Conservation (phyloP, 2,888 invertebrate species). For the Perizoma affinitatum region DNA sequence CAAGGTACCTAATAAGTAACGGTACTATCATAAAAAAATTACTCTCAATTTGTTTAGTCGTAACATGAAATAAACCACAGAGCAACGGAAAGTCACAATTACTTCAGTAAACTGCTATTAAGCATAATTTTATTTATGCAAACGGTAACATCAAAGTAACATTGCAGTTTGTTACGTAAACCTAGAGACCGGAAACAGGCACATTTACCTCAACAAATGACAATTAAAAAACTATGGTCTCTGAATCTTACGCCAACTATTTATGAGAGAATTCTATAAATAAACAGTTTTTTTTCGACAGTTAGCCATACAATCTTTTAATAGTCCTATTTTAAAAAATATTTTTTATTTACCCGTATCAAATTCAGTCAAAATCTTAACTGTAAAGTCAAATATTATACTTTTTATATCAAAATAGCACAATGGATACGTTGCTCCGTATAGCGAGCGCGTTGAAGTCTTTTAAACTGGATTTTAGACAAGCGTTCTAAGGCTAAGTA, state of each 20-base stretch:
- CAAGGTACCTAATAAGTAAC: no score
- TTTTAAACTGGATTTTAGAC: conserved; percentile 4
- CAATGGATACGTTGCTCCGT: no score
- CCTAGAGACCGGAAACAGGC: conserved; percentile 38
- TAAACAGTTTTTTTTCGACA: no score
- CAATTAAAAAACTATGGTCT: conserved; percentile 3
- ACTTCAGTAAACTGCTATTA: conserved; percentile 40
- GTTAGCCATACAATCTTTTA: no score
- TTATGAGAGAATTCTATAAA: not conserved
- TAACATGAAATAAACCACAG: not conserved
- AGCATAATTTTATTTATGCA: conserved; percentile 49
- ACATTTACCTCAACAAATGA: conserved; percentile 22
- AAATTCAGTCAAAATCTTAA: no score
- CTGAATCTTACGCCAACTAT: not conserved
- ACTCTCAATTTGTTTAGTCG: not conserved
- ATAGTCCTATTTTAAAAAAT: no score
- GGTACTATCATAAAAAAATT: not conserved
- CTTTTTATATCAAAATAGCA: no score
- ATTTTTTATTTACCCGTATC: no score
- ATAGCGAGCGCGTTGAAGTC: conserved; percentile 23
- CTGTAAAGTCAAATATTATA: no score
- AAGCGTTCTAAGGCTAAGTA: no score
- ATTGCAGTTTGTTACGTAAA: conserved; percentile 49
- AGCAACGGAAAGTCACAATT: conserved; percentile 31
- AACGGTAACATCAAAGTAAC: conserved; percentile 49